phyloP scores from a whole-genome alignment of 64 coral and sea anemone species.

The Porites australiensis region DNA sequence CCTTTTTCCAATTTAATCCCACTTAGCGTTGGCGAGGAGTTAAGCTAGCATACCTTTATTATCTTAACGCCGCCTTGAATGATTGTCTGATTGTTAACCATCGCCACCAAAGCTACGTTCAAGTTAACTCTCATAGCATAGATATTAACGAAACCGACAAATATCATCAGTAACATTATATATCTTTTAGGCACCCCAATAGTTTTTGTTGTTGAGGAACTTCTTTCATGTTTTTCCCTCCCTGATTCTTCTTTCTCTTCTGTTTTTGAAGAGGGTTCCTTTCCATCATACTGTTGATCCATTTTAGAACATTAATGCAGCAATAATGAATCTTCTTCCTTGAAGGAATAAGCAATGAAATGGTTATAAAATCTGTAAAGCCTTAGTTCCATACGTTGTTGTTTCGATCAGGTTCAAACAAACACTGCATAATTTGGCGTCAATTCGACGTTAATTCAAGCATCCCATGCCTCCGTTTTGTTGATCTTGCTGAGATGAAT shows the following conservation, averaged over 20 bases:
- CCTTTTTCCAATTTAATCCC: too few species aligned
- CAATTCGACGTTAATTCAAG: too few species aligned
- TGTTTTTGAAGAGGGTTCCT: neutral
- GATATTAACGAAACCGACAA: slow-evolving; percentile 91
- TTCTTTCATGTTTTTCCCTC: too few species aligned
- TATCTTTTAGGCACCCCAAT: slow-evolving; percentile 78
- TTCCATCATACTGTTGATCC: neutral
- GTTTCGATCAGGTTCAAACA: too few species aligned
- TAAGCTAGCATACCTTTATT: slow-evolving; percentile 50
- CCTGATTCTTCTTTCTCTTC: too few species aligned
- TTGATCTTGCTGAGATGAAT: too few species aligned
- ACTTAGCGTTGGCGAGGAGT: neutral
- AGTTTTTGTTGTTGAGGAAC: too few species aligned
- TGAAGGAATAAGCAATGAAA: too few species aligned
- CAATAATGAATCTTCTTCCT: neutral
- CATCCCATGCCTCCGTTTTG: too few species aligned
- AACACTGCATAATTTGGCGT: too few species aligned
- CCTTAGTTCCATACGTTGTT: too few species aligned
- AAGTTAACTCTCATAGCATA: slow-evolving; percentile 94
- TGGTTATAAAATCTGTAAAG: too few species aligned
- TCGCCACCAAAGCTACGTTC: slow-evolving; percentile 89
- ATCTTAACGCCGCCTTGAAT: slow-evolving; percentile 65
- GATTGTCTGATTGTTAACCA: slow-evolving; percentile 92
- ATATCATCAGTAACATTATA: slow-evolving; percentile 87
- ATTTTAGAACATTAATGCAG: neutral